A percentile compares a stretch with the other conserved stretches of the same genome.
These are phyloP conservation scores for Eilema sororculum DNA, from an alignment of 2,888 invertebrate genomes.

Conservation along the genomic window DNA sequence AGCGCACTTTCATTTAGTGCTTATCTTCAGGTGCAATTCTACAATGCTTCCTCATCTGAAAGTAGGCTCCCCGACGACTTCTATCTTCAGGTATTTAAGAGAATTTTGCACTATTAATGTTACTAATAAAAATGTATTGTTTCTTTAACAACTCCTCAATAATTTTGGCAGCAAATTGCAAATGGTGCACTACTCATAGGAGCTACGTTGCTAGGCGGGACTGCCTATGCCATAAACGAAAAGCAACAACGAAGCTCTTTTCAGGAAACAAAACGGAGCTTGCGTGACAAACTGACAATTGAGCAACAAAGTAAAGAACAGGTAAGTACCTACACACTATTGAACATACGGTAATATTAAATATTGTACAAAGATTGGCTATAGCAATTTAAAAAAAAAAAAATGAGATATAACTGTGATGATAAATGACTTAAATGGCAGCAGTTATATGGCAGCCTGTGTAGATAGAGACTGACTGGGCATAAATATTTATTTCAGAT, in stretches of 20 bases:
- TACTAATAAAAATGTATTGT: background rate
- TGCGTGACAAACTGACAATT: constrained; percentile 96
- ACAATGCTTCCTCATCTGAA: constrained; percentile 70
- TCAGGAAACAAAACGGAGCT: constrained; percentile 95
- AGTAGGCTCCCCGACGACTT: constrained; percentile 73
- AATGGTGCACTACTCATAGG: constrained; percentile 90
- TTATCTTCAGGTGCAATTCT: constrained; percentile 75
- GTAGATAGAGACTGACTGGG: background rate
- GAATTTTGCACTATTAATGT: background rate
- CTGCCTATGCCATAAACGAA: constrained; percentile 90
- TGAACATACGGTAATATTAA: background rate
- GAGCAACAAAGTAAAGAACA: constrained; percentile 98
- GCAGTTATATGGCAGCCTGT: background rate
- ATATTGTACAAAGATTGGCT: background rate
- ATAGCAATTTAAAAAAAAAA: background rate
- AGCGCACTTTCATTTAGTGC: constrained; percentile 66
- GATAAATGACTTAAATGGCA: background rate
- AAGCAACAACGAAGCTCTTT: constrained; percentile 96
- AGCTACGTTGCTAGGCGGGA: constrained; percentile 91
- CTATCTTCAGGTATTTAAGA: constrained; percentile 68
- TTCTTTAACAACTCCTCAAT: background rate
- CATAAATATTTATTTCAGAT: background rate
- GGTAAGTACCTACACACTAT: constrained; percentile 77
- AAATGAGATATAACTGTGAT: constrained; percentile 2
- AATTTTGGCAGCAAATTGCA: constrained; percentile 88